A percentile compares a stretch with the other conserved stretches of the same genome.
These are phyloP conservation scores for Merluccius polli DNA, from an alignment of 2,797 vertebrate species.

Conservation along the genomic window DNA sequence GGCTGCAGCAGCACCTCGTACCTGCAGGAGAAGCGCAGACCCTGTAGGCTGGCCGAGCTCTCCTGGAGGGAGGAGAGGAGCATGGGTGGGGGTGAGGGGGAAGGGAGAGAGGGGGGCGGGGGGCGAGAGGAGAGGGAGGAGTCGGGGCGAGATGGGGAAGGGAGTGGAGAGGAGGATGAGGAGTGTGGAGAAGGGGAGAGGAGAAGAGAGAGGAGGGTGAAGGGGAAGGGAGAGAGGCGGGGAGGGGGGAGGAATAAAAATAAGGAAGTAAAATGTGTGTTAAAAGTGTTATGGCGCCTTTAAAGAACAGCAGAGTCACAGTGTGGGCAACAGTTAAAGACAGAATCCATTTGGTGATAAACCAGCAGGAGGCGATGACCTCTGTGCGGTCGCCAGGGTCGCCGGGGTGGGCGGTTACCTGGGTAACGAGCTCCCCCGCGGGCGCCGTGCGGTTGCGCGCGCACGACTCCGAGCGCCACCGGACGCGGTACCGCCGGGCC, in stretches of 20 bases:
- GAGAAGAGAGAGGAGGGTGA: background rate
- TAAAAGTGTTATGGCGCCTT: no score
- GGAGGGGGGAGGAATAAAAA: background rate
- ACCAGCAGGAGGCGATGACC: background rate
- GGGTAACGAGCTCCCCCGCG: conserved; percentile 72
- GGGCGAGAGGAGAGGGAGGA: no score
- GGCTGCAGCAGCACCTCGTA: conserved; percentile 86
- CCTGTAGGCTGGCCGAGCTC: conserved; percentile 79
- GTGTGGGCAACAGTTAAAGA: no score
- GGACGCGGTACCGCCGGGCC: conserved; percentile 76
- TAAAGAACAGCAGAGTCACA: no score
- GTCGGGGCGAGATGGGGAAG: no score
- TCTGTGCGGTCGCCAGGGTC: no score
- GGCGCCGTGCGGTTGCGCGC: conserved; percentile 72
- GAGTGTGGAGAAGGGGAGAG: background rate
- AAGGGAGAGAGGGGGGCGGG: no score
- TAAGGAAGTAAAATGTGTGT: background rate
- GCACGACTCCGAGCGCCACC: conserved; percentile 83
- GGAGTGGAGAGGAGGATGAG: no score
- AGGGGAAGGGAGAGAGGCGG: no score
- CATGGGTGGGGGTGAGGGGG: no score
- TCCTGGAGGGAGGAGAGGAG: conserved; percentile 65
- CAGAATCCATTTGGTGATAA: no score
- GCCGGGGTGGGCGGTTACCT: conserved; percentile 58
- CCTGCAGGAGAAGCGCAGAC: conserved; percentile 86